phyloP scores from a whole-genome alignment of 2,888 invertebrate species.

The Ctenicera cuprea region DNA sequence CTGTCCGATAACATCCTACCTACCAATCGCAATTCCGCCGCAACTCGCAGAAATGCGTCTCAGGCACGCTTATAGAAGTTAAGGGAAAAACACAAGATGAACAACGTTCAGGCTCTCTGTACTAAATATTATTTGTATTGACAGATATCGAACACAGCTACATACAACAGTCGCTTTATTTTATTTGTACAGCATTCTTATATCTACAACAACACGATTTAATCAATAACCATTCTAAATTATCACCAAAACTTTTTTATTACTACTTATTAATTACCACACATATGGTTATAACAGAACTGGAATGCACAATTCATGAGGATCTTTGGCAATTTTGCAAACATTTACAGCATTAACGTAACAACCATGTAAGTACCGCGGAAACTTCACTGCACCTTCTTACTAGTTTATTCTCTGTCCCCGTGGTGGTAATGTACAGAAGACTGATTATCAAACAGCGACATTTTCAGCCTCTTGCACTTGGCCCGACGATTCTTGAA shows the following conservation, averaged over 20 bases:
- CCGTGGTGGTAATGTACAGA: constrained; percentile 79
- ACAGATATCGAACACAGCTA: constrained; percentile 47
- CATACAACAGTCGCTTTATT: constrained; percentile 39
- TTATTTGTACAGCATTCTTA: constrained; percentile 43
- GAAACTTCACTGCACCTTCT: constrained; percentile 15
- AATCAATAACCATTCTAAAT: constrained; percentile 40
- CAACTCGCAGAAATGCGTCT: background rate
- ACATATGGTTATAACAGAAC: constrained; percentile 40
- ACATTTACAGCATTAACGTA: constrained; percentile 37
- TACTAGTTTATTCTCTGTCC: constrained; percentile 74
- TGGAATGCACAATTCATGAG: constrained; percentile 35
- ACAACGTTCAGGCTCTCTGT: constrained; percentile 31
- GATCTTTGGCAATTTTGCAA: constrained; percentile 44
- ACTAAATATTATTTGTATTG: constrained; percentile 49
- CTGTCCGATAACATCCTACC: constrained; percentile 4
- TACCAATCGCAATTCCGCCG: background rate
- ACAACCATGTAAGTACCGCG: constrained; percentile 47
- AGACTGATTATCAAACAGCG: constrained; percentile 85
- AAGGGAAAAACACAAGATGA: constrained; percentile 6
- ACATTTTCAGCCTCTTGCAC: constrained; percentile 96
- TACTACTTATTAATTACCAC: constrained; percentile 39
- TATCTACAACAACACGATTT: constrained; percentile 35
- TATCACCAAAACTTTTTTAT: constrained; percentile 41
- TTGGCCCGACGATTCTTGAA: constrained; percentile 99
- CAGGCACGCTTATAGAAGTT: background rate